Percentiles rank a stretch among this genome's conserved stretches.
These are phyloP conservation scores for Struthidea cinerea DNA, from an alignment of 2,113 vertebrate species.

Conservation along the genomic window DNA sequence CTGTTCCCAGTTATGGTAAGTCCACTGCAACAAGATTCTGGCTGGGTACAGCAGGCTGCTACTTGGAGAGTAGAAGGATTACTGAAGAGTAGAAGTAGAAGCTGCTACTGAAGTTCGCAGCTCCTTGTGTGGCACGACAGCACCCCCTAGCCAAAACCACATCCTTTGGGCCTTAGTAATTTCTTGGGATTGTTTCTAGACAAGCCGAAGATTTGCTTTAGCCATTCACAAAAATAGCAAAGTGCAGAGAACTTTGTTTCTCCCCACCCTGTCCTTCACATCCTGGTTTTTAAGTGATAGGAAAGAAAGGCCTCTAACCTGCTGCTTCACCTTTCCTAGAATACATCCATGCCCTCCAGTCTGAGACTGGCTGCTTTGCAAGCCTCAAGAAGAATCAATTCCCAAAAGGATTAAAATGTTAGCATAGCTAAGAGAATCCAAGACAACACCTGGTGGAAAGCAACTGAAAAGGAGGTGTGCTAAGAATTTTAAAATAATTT, in stretches of 20 bases:
- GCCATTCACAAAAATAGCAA: background rate
- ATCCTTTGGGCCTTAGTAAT: background rate
- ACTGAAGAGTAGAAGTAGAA: background rate
- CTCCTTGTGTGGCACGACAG: background rate
- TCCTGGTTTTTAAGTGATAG: background rate
- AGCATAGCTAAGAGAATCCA: background rate
- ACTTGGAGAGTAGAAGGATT: background rate
- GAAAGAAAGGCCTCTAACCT: background rate
- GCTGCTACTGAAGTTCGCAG: background rate
- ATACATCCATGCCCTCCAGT: background rate
- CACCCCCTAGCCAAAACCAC: background rate
- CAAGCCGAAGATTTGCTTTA: background rate
- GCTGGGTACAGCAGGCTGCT: background rate
- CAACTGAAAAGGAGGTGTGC: background rate
- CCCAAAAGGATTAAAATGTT: background rate
- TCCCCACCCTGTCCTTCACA: background rate
- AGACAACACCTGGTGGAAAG: background rate
- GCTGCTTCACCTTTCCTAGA: background rate
- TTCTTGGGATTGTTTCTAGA: background rate
- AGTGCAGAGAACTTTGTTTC: background rate
- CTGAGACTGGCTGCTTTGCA: background rate
- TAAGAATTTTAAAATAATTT: background rate
- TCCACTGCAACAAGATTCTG: background rate
- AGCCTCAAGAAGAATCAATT: background rate
- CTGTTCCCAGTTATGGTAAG: background rate